Evolutionary conservation across 2,113 vertebrate genomes (phyloP).

Genomic region (Platysternon megacephalum): DNA sequence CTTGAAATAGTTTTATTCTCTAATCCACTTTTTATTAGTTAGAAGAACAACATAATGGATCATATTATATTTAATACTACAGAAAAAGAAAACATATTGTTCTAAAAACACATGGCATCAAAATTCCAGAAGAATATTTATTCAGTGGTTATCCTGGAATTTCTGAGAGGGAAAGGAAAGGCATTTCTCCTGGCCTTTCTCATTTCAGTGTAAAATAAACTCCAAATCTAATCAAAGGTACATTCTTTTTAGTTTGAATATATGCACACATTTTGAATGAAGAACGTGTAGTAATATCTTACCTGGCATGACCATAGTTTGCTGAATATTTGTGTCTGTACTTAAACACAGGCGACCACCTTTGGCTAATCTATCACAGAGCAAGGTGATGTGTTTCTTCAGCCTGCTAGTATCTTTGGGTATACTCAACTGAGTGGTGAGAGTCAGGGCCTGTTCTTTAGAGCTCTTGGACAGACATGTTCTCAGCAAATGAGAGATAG

Average conservation of each 20-base stretch:
- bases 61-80: conserved; percentile 33
- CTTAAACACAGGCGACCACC: conserved; percentile 90
- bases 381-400: conserved; percentile 93
- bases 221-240: not conserved
- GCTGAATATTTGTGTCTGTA: conserved; percentile 77
- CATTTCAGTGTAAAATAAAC: conserved; percentile 39
- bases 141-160: conserved; percentile 17
- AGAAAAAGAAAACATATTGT: not conserved
- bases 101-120: conserved; percentile 44
- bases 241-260: not conserved
- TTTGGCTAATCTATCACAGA: conserved; percentile 93
- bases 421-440: conserved; percentile 81
- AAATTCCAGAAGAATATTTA: conserved; percentile 54
- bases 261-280: not conserved
- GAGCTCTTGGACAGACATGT: conserved; percentile 93
- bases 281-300: not conserved
- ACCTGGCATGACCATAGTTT: conserved; percentile 85
- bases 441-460: conserved; percentile 90
- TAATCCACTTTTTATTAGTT: conserved; percentile 46
- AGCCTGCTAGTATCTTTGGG: conserved; percentile 89
- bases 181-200: conserved; percentile 37
- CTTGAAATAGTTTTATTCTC: conserved; percentile 40
- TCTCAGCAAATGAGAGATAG: conserved; percentile 90
- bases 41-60: conserved; percentile 51
- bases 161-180: conserved; percentile 27